A percentile compares a stretch with the other conserved stretches of the same genome.
These are phyloP conservation scores for Amazona vittata DNA, from an alignment of 2,113 vertebrate species.

Conservation along the genomic window DNA sequence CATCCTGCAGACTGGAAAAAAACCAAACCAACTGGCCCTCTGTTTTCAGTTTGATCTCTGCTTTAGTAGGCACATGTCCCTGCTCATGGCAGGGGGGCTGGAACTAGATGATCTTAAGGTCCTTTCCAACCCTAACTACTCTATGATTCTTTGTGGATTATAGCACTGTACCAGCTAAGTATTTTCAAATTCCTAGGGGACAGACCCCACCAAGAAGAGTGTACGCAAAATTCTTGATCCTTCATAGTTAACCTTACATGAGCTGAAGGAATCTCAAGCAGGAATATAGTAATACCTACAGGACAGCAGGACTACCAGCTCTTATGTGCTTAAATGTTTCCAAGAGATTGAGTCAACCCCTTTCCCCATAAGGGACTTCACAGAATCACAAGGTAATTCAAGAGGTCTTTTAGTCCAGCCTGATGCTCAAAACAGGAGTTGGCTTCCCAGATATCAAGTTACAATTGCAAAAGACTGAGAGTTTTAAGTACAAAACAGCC, in stretches of 20 bases:
- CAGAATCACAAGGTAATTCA: neutral
- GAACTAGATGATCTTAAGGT: too few relatives aligned
- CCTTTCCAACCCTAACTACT: too few relatives aligned
- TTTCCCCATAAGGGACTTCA: neutral
- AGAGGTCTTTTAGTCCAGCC: neutral
- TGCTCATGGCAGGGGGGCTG: too few relatives aligned
- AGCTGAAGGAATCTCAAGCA: neutral
- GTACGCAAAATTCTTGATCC: neutral
- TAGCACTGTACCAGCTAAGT: neutral
- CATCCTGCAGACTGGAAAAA: neutral
- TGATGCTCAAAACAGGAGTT: neutral
- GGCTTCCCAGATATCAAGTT: neutral
- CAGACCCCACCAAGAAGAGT: neutral
- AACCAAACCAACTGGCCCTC: neutral
- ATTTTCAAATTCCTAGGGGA: neutral
- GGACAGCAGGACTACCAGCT: neutral
- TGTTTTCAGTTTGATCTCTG: neutral
- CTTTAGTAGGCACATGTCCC: neutral
- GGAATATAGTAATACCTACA: neutral
- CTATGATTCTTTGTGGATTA: neutral
- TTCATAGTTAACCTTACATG: neutral
- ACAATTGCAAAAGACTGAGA: neutral
- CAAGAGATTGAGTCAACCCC: neutral
- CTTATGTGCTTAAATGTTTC: accelerated
- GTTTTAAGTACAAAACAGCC: neutral